Evolutionary conservation across 2,888 invertebrate genomes (phyloP), one percentile per base, ranked within the genome.

Genomic region (Noctua fimbriata): DNA sequence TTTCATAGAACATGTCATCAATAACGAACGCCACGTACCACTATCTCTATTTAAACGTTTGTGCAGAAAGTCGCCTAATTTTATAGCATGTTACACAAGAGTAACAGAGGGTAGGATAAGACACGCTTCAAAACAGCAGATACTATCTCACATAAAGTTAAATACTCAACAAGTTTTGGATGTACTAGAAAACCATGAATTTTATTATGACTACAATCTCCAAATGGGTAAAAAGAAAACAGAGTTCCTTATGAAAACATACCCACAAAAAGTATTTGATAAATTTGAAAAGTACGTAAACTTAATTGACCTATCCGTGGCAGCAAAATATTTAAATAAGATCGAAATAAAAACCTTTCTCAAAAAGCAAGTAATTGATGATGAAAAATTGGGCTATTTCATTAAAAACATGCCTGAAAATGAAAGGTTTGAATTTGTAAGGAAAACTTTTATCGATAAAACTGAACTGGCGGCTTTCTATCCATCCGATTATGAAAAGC

Each of bases 341-440:
- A 95, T 74, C 90, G 90, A 83, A 88, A 92, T 28, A 92, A 92
- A 77, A 70, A 94, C 32, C 94, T 95, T 83, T 79, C 80, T 52
- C 95, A 24, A 58, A 14, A 44, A 71, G 9, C 75, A 71, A 72
- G 18, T 76, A 58, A 21, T 32, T 16, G 58, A 36, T 16, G 58
- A 72, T 4, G 36, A 36, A 36, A 32, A n/a, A 2, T 47, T 76
- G 10, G 21, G 14, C 1, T 32, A 9, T 66, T 77, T 77, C 12
- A 21, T 77, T n/a, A 76, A 44, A 7, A 52, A 66, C 18, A 77
- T 77, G 65, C 44, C 77, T 7, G 65, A 76, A 44, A 32, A 52
- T 12, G 77, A 77, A 44, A 66, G 44, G 7, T 77, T 77, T 77
- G 77, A 77, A 47, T 77, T 77, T n/a, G 52, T 77, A 32, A 77